Evolutionary conservation across 2,888 invertebrate species (phyloP).

Genomic region (Ceraclea dissimilis): DNA sequence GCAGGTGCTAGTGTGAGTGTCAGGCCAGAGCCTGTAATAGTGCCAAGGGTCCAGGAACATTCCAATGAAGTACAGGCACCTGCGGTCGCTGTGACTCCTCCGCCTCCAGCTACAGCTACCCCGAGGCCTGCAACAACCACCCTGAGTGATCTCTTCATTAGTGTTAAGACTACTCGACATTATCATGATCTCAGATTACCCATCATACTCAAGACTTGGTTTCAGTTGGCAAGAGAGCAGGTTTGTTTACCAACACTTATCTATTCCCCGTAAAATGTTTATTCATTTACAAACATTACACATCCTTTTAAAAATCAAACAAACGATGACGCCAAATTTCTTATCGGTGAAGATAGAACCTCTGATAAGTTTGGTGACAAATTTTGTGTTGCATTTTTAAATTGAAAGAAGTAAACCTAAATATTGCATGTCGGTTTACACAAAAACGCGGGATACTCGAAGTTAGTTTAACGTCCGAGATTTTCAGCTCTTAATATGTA

Average conservation of each 20-base stretch:
- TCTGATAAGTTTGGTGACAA: too few relatives aligned
- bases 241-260: conserved; percentile 51
- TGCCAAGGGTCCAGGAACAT: conserved; percentile 40
- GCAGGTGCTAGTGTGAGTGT: conserved; percentile 40
- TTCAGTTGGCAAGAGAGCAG: conserved; percentile 85
- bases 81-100: conserved; percentile 32
- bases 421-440: too few relatives aligned
- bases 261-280: too few relatives aligned
- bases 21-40: conserved; percentile 42
- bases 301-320: too few relatives aligned
- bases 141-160: conserved; percentile 85
- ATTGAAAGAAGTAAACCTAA: too few relatives aligned
- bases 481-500: too few relatives aligned
- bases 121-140: conserved; percentile 54
- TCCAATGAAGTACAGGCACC: conserved; percentile 42
- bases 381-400: too few relatives aligned
- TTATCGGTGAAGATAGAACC: too few relatives aligned
- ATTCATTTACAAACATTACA: not conserved
- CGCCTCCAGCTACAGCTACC: conserved; percentile 37
- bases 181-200: conserved; percentile 80
- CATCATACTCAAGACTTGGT: conserved; percentile 91
- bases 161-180: conserved; percentile 88
- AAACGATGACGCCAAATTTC: too few relatives aligned
- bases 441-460: too few relatives aligned
- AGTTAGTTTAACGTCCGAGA: too few relatives aligned